These are phyloP conservation scores for Cossypha polioptera DNA, from an alignment of 2,797 vertebrate species.

Conservation along the genomic window DNA sequence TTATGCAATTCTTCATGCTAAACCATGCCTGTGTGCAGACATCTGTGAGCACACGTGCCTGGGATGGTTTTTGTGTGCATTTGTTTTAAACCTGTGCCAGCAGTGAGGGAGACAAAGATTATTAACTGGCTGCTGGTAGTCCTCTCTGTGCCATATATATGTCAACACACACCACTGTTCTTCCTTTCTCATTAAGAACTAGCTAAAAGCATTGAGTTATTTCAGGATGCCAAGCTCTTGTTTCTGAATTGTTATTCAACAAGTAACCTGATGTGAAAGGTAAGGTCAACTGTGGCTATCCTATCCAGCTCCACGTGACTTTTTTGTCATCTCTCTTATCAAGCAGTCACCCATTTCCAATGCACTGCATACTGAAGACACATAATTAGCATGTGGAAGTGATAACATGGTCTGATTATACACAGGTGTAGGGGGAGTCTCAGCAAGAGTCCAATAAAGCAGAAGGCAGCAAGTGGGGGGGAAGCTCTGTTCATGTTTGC, in stretches of 20 bases:
- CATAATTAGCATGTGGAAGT: background rate
- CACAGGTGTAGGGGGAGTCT: background rate
- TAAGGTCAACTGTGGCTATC: background rate
- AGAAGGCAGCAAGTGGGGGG: background rate
- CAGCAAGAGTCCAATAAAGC: background rate
- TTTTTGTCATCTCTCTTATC: background rate
- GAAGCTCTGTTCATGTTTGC: background rate
- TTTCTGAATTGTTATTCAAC: constrained; percentile 29
- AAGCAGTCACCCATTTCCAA: background rate
- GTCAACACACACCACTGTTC: background rate
- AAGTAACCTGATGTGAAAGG: background rate
- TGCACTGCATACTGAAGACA: background rate
- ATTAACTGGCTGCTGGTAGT: constrained; percentile 43
- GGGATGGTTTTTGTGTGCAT: background rate
- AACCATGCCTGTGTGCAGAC: constrained; percentile 27
- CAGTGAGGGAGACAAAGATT: constrained; percentile 43
- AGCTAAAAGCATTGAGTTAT: constrained; percentile 32
- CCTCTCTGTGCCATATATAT: constrained; percentile 33
- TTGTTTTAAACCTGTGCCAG: constrained; percentile 49
- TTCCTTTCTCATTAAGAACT: constrained; percentile 51
- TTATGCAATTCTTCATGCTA: constrained; percentile 52
- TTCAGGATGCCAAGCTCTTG: background rate
- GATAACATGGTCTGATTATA: background rate
- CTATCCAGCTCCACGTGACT: background rate
- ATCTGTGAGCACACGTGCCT: constrained; percentile 43